These are phyloP conservation scores for Achroia grisella DNA, from an alignment of 1,140 invertebrate species.

Conservation along the genomic window DNA sequence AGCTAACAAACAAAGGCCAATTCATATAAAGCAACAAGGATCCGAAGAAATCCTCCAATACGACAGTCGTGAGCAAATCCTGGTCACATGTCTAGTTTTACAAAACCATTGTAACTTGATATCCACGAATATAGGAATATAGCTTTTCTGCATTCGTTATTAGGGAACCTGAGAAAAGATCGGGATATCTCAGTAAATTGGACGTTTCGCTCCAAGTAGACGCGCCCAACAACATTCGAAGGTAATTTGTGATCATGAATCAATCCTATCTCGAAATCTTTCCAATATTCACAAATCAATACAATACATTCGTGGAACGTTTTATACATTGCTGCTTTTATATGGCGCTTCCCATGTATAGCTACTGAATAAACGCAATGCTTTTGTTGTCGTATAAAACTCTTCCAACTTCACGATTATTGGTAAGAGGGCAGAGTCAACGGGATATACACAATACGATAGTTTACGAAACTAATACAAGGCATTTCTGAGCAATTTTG, in stretches of 20 bases:
- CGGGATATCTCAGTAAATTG: background rate
- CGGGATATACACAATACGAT: conserved; percentile 34
- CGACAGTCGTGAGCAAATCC: conserved; percentile 21
- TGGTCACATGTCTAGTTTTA: conserved; percentile 19
- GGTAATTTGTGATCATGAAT: conserved; percentile 65
- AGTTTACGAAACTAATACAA: conserved; percentile 53
- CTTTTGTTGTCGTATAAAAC: background rate
- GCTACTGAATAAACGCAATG: conserved; percentile 2
- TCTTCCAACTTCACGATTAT: background rate
- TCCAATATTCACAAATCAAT: conserved; percentile 14
- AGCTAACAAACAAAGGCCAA: conserved; percentile 23
- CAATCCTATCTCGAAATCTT: conserved; percentile 51
- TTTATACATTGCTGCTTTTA: conserved; percentile 27
- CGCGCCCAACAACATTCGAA: conserved; percentile 35
- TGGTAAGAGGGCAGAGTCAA: conserved; percentile 7
- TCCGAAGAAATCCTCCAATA: conserved; percentile 31
- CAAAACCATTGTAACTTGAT: conserved; percentile 12
- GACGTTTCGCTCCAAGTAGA: conserved; percentile 4
- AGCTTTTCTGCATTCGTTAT: background rate
- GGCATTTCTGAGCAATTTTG: conserved; percentile 38
- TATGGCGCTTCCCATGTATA: background rate
- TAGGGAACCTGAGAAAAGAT: background rate
- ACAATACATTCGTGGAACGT: conserved; percentile 8
- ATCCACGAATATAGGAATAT: conserved; percentile 3
- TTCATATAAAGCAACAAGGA: conserved; percentile 23